phyloP scores from a whole-genome alignment of 2,113 vertebrate genomes.

The Cricetomys ansorgei region DNA sequence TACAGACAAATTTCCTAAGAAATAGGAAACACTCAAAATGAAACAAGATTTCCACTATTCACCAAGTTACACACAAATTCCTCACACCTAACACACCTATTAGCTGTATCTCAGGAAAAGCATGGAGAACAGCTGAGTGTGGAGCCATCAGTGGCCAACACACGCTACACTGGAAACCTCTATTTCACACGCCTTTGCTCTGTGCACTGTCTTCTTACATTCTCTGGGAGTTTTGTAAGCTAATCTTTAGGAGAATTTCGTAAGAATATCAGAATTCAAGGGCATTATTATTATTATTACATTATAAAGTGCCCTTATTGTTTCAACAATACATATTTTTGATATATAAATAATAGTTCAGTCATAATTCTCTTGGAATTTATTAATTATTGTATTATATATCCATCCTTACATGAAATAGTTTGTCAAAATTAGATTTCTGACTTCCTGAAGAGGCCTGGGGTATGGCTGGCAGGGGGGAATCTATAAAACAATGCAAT shows the following conservation, averaged over 20 bases:
- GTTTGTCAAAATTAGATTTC: background rate
- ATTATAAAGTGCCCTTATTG: background rate
- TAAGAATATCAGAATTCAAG: constrained; percentile 9
- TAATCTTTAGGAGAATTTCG: background rate
- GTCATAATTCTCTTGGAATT: background rate
- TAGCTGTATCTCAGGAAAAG: background rate
- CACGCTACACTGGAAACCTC: background rate
- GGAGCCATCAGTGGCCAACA: background rate
- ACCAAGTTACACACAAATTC: background rate
- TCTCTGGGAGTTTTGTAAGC: background rate
- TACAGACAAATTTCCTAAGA: constrained; percentile 38
- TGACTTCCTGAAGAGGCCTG: background rate
- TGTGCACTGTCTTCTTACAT: background rate
- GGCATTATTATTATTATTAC: background rate
- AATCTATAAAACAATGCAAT: background rate
- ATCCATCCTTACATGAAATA: background rate
- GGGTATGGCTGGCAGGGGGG: background rate
- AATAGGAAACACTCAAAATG: background rate
- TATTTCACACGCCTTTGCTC: background rate
- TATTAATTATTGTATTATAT: background rate
- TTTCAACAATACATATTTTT: background rate
- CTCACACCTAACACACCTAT: background rate
- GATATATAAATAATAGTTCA: background rate
- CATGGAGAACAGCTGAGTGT: background rate
- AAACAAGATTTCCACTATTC: background rate